These are phyloP conservation scores for Vulpes ferrilata DNA, from an alignment of 2,113 vertebrate species.

Conservation along the genomic window DNA sequence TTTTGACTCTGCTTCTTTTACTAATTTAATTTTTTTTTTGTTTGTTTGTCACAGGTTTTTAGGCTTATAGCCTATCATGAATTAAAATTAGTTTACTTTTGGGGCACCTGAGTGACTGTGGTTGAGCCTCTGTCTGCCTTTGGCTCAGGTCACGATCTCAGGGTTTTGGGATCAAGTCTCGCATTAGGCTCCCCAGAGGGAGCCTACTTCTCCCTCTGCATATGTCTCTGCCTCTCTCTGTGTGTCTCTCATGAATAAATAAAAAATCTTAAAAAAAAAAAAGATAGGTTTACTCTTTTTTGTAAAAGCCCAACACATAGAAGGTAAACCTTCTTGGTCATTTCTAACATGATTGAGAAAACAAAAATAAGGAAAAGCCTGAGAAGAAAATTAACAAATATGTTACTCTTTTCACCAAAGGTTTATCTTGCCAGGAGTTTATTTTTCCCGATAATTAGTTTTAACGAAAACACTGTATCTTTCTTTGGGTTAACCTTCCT, in stretches of 20 bases:
- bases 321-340: constrained; percentile 23
- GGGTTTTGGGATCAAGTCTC: no score
- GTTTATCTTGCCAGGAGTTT: neutral
- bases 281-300: neutral
- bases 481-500: neutral
- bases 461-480: constrained; percentile 1
- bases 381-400: constrained; percentile 28
- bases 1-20: neutral
- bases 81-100: constrained; percentile 39
- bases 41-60: neutral
- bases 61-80: neutral
- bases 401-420: neutral
- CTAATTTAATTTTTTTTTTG: neutral
- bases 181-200: no score
- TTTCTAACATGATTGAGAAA: constrained; percentile 62
- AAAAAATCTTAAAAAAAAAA: no score
- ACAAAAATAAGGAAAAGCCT: constrained; percentile 59
- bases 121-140: no score
- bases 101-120: no score
- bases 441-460: neutral
- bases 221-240: no score
- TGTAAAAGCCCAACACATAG: neutral
- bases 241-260: no score
- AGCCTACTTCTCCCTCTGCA: no score
- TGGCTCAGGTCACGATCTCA: no score